Base-by-base conservation (phyloP, 1,140 invertebrate genomes). In the Lordiphosa mommai region DNA sequence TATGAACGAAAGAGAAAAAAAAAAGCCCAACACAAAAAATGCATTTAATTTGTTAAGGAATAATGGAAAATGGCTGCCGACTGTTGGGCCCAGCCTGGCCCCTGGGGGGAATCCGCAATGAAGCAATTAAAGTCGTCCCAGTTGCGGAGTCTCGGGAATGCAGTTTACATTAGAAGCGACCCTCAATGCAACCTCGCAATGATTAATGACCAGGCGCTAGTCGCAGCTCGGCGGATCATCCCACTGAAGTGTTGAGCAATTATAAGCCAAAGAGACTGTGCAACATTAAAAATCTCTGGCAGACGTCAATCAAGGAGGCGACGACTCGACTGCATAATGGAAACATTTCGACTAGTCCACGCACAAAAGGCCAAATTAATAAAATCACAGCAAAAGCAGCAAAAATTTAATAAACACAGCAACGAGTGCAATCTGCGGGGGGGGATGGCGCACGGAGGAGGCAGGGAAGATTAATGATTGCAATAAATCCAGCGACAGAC, bases 401-500 rank as follows among this genome's bases (percentile, higher is more conserved):
- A 72, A 58, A 61, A 84, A 72, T 84, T 84, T 84, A 84, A 84
- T 84, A 84, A 85, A 84, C 84, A 84, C 77, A 60, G 36, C 46
- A 46, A 16, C 41, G 59, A 63, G 36, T 49, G 67, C 36, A 47
- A 57, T 47, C 44, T 33, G 50, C 36, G 55, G 49, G 36, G 10
- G 36, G 50, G 10, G 36, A 46, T 38, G 34, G 30, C 17, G 5
- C 20, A 30, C 13, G 16, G 7, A 14, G 13, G 27, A 16, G 53
- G 34, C 27, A 33, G 49, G 49, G 61, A 88, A 88, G 86, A 88
- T 88, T 88, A 88, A 88, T 88, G 86, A 79, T 88, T 88, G 86
- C 86, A 84, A 88, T 88, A 88, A 88, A 88, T 88, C 86, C 86
- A 76, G 72, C 63, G 80, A 76, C 80, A 84, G 72, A 64, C 68